Base-by-base conservation (phyloP, 1,140 invertebrate species). In the Drosophila burlai region DNA sequence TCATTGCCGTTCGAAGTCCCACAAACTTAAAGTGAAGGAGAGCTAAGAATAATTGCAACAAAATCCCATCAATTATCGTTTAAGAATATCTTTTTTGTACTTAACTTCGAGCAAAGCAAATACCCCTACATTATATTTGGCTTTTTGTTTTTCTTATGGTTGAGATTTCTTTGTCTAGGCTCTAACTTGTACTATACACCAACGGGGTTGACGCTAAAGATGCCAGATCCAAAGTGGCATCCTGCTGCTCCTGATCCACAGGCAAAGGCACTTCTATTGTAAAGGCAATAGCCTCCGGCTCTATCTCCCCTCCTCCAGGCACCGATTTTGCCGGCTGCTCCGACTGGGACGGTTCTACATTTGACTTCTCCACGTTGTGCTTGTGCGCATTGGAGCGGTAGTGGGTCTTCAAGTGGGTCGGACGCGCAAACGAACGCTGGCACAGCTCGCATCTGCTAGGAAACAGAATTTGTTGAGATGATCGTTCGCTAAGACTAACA, bases 321-420 rank as follows among this genome's bases (percentile, higher is more conserved):
- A 31, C 16, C 1, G 26, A 18, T 26, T 71, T 49, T n/a, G 2
- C 26, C 34, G 2, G 18, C 34, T 69, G 49, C 4, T 60, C 66
- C 40, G 63, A 8, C n/a, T 45, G 38, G 5, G 65, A 15, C n/a
- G 46, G 64, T 11, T 61, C 58, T 2, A 13, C 18, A n/a, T 59
- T 73, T 4, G 64, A 60, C 24, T 82, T 89, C 26, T 81, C 85
- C 34, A 82, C 26, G 40, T 90, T 90, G 34, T 82, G 85, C 29
- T 90, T 90, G 45, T 90, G 85, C 11, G 85, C 76, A 47, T 85
- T 90, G 0, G 85, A 90, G 2, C 85, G 85, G 45, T 72, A 90
- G 42, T 90, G 85, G 4, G 85, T 90, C 21, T 81, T 81, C 4
- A 90, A 43, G 15, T 90, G 85, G 21, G 85, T 90, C 43, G 66